Percentiles rank a stretch among this genome's conserved stretches.
Conservation (phyloP, 2,888 invertebrate species). For the Eupithecia centaureata region DNA sequence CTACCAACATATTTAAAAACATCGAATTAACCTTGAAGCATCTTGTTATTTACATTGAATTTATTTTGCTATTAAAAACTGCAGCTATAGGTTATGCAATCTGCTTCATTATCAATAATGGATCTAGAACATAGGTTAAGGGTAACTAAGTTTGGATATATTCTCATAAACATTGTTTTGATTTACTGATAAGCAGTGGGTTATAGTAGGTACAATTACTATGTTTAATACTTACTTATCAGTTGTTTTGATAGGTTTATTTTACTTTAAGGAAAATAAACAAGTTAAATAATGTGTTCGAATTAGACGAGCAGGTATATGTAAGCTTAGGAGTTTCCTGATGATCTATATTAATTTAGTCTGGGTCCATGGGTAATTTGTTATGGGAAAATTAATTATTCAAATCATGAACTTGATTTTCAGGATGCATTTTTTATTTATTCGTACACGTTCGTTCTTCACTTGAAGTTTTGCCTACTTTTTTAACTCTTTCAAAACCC, state of each 20-base stretch:
- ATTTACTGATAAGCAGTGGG: neutral
- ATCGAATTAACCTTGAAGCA: neutral
- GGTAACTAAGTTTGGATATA: constrained; percentile 17
- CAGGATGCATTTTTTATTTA: too few relatives aligned
- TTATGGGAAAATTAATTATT: too few relatives aligned
- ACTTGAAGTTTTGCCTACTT: too few relatives aligned
- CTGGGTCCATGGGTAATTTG: too few relatives aligned
- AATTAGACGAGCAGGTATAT: neutral
- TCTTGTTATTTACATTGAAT: neutral
- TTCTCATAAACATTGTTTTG: neutral
- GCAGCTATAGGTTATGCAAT: neutral
- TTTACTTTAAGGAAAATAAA: neutral
- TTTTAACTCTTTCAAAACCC: too few relatives aligned
- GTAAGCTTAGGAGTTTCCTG: neutral
- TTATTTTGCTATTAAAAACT: neutral
- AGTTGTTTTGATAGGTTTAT: neutral
- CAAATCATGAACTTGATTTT: too few relatives aligned
- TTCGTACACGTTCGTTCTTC: too few relatives aligned
- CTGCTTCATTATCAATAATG: constrained; percentile 35
- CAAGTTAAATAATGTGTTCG: neutral
- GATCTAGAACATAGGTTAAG: constrained; percentile 57
- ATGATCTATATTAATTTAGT: neutral
- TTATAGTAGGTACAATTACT: neutral
- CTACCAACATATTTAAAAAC: neutral
- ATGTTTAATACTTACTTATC: neutral